Percentiles rank a stretch among this genome's conserved stretches.
Conservation (phyloP, 1,140 invertebrate species). For the silkworm (Bombyx mori) region DNA sequence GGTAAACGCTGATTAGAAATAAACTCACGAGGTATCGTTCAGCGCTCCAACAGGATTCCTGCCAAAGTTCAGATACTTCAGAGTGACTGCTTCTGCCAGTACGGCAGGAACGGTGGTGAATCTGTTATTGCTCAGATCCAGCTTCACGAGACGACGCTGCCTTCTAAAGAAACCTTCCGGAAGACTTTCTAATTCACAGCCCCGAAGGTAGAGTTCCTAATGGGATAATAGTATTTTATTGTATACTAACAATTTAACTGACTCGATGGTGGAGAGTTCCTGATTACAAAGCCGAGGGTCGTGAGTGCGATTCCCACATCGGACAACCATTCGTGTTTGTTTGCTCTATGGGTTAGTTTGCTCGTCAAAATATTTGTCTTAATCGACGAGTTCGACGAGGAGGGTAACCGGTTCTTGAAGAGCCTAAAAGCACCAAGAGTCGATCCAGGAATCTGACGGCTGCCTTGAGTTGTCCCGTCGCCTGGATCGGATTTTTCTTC, state of each 20-base stretch:
- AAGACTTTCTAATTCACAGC: slow-evolving; percentile 72
- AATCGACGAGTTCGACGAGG: too few relatives aligned
- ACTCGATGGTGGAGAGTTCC: not conserved
- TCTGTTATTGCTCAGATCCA: slow-evolving; percentile 77
- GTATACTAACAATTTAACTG: not conserved
- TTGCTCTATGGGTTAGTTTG: too few relatives aligned
- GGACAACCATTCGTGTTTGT: too few relatives aligned
- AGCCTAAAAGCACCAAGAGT: too few relatives aligned
- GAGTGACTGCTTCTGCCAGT: slow-evolving; percentile 64
- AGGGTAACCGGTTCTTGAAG: too few relatives aligned
- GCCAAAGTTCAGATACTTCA: slow-evolving; percentile 74
- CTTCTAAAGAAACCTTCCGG: slow-evolving; percentile 73
- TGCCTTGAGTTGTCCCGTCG: too few relatives aligned
- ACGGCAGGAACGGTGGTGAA: slow-evolving; percentile 72
- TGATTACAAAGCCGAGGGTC: too few relatives aligned
- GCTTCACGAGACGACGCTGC: slow-evolving; percentile 49
- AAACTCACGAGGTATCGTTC: not conserved
- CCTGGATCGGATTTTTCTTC: too few relatives aligned
- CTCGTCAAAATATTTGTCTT: too few relatives aligned
- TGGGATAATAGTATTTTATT: not conserved
- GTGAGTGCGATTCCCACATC: too few relatives aligned
- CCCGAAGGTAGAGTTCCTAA: slow-evolving; percentile 66
- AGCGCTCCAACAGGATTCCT: slow-evolving; percentile 73
- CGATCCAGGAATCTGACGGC: too few relatives aligned
- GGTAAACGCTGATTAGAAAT: too few relatives aligned